Evolutionary conservation across 1,140 invertebrate genomes (phyloP).

Genomic region (Patella vulgata): DNA sequence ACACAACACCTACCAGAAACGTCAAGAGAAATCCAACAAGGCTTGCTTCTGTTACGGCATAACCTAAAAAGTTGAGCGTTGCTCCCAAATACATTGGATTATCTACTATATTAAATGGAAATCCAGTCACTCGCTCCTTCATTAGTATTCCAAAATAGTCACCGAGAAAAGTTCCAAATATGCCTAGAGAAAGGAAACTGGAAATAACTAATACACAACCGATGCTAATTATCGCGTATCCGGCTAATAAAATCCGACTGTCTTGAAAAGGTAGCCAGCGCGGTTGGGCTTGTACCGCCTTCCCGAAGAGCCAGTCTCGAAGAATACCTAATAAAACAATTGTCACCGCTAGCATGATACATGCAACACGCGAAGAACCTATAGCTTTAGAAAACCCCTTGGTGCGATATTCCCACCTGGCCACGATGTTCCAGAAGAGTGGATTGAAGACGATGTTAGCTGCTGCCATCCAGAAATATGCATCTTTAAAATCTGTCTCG

Average conservation of each 20-base stretch:
- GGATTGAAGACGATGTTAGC: no score
- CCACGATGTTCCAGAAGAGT: no score
- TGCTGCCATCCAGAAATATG: no score
- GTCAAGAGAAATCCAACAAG: conserved; percentile 23
- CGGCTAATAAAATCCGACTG: conserved; percentile 36
- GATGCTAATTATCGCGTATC: conserved; percentile 36
- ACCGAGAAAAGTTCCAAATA: conserved; percentile 53
- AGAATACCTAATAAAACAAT: conserved; percentile 41
- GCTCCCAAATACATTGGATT: conserved; percentile 56
- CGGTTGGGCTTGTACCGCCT: conserved; percentile 41
- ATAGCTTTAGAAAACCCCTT: neutral
- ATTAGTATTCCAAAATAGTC: conserved; percentile 58
- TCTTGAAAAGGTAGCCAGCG: conserved; percentile 37
- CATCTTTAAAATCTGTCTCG: no score
- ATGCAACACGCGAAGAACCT: neutral
- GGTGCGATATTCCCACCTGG: no score
- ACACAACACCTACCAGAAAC: conserved; percentile 9
- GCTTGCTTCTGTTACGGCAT: conserved; percentile 28
- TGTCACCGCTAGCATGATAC: conserved; percentile 3
- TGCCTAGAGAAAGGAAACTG: conserved; percentile 42
- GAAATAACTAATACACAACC: conserved; percentile 42
- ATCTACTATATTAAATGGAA: conserved; percentile 50
- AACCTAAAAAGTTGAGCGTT: conserved; percentile 35
- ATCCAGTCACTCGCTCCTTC: conserved; percentile 45
- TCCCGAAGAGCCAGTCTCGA: conserved; percentile 42